phyloP scores from a whole-genome alignment of 2,888 invertebrate genomes.

The Meghimatium bilineatum region DNA sequence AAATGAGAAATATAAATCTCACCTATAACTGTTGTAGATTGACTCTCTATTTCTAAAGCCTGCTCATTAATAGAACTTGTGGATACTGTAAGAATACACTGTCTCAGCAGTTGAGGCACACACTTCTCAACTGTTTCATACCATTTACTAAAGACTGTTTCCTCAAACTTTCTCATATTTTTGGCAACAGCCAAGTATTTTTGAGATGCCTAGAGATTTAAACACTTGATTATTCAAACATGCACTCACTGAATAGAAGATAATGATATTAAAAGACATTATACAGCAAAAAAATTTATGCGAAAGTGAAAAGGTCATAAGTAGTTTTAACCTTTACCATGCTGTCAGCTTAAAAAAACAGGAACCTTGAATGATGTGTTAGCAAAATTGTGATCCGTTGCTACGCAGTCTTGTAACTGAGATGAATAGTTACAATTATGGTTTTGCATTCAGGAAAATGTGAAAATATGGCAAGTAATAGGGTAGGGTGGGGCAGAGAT shows the following conservation, averaged over 20 bases:
- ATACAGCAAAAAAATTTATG: no score
- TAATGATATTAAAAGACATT: background rate
- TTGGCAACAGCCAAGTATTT: constrained; percentile 87
- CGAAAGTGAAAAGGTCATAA: no score
- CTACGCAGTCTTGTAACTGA: no score
- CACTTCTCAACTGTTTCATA: constrained; percentile 81
- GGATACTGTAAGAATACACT: constrained; percentile 54
- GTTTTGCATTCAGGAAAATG: no score
- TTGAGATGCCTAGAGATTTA: constrained; percentile 81
- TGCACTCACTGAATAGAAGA: background rate
- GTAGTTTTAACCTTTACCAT: no score
- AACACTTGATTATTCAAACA: background rate
- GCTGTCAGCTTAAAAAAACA: no score
- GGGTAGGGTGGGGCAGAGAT: no score
- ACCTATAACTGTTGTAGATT: background rate
- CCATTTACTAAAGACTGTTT: constrained; percentile 85
- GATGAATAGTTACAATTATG: no score
- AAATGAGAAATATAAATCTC: background rate
- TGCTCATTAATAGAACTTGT: background rate
- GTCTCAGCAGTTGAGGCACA: constrained; percentile 79
- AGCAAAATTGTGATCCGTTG: no score
- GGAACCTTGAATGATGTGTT: no score
- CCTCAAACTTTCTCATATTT: constrained; percentile 86
- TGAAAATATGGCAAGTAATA: no score
- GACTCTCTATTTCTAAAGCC: background rate